Evolutionary conservation across 2,797 vertebrate species (phyloP).

Genomic region (Gambusia yucatana): DNA sequence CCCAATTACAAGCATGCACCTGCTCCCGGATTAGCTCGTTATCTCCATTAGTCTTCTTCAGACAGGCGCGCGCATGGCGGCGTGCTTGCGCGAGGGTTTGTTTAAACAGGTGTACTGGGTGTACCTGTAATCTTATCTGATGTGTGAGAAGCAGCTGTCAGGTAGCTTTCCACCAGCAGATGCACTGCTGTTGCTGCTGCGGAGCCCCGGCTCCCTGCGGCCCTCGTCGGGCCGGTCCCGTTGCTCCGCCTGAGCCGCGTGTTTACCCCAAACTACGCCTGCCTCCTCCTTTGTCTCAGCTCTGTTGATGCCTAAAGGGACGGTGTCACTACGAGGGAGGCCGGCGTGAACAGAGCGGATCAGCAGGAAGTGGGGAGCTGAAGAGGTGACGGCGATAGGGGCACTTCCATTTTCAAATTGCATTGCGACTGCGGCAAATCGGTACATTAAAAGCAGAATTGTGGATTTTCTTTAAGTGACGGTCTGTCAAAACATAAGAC

Average conservation of each 20-base stretch:
- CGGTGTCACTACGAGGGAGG: slow-evolving; percentile 64
- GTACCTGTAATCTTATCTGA: slow-evolving; percentile 76
- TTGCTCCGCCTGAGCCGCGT: slow-evolving; percentile 46
- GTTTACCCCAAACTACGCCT: slow-evolving; percentile 63
- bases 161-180: slow-evolving; percentile 64
- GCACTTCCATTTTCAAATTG: background rate
- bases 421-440: background rate
- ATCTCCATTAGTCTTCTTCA: slow-evolving; percentile 35
- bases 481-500: background rate
- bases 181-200: slow-evolving; percentile 21
- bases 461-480: background rate
- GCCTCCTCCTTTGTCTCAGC: slow-evolving; percentile 57
- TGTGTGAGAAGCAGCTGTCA: slow-evolving; percentile 74
- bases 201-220: background rate
- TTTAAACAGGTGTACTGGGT: slow-evolving; percentile 71
- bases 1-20: slow-evolving; percentile 68
- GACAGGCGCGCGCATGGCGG: slow-evolving; percentile 7
- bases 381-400: background rate
- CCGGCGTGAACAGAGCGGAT: slow-evolving; percentile 1
- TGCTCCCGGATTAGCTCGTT: slow-evolving; percentile 59
- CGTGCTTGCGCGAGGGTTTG: slow-evolving; percentile 19
- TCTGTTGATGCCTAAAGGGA: slow-evolving; percentile 68
- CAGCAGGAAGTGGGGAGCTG: background rate
- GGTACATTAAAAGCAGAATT: background rate
- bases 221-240: slow-evolving; percentile 1